Evolutionary conservation across 2,797 vertebrate species (phyloP).

Genomic region (Ataeniobius toweri): DNA sequence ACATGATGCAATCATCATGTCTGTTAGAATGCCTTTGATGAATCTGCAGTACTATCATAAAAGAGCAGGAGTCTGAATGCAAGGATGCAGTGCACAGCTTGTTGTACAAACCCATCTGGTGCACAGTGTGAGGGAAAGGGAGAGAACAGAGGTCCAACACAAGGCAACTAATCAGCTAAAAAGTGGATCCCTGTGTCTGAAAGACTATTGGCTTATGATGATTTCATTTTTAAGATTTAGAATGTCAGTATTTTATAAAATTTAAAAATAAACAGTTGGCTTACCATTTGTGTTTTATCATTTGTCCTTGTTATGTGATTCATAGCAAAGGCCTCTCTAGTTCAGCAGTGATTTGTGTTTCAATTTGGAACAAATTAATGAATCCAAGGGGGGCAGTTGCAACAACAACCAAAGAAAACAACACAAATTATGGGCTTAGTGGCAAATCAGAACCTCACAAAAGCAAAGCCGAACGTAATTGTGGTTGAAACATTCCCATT

Average conservation of each 20-base stretch:
- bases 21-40: constrained; percentile 36
- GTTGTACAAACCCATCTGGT: constrained; percentile 12
- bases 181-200: not conserved
- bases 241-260: not conserved
- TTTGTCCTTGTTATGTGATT: not conserved
- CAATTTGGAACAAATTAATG: not conserved
- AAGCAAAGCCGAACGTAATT: not conserved
- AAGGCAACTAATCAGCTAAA: not conserved
- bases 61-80: constrained; percentile 13
- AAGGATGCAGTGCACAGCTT: constrained; percentile 8
- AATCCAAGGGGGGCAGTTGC: not conserved
- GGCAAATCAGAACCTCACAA: not conserved
- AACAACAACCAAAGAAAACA: constrained; percentile 4
- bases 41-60: constrained; percentile 32
- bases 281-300: not conserved
- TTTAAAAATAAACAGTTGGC: not conserved
- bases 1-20: constrained; percentile 29
- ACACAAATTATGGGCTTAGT: not conserved
- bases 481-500: constrained; percentile 1
- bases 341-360: not conserved
- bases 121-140: constrained; percentile 2
- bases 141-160: constrained; percentile 5
- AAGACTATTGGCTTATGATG: not conserved
- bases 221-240: not conserved
- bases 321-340: not conserved